phyloP scores from a whole-genome alignment of 2,797 vertebrate genomes.

The Decapterus maruadsi region DNA sequence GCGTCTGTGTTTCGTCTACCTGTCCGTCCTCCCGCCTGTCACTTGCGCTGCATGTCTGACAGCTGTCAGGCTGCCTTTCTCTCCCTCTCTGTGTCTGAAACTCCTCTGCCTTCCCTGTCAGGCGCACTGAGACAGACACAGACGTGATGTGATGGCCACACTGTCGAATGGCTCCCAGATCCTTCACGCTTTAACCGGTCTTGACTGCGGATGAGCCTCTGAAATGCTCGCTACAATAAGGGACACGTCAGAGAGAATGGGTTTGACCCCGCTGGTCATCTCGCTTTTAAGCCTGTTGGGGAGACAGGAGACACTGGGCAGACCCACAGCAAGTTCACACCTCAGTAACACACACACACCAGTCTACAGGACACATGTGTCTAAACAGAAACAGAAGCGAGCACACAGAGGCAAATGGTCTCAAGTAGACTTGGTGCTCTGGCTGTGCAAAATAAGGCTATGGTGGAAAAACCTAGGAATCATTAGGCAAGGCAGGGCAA shows the following conservation, averaged over 20 bases:
- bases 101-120: constrained; percentile 71
- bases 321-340: constrained; percentile 68
- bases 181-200: constrained; percentile 81
- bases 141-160: constrained; percentile 83
- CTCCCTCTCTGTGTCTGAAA: constrained; percentile 42
- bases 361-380: constrained; percentile 44
- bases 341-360: constrained; percentile 50
- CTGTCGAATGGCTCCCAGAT: constrained; percentile 79
- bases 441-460: too few relatives aligned
- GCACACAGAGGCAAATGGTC: too few relatives aligned
- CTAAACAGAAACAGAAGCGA: neutral
- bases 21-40: constrained; percentile 66
- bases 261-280: constrained; percentile 82
- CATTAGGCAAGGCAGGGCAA: too few relatives aligned
- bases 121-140: constrained; percentile 74
- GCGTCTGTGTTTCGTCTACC: constrained; percentile 41
- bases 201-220: constrained; percentile 82
- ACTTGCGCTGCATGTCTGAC: constrained; percentile 71
- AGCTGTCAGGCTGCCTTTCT: constrained; percentile 67
- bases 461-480: too few relatives aligned
- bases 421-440: too few relatives aligned
- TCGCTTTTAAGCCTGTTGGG: constrained; percentile 76
- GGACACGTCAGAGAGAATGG: constrained; percentile 82
- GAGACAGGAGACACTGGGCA: constrained; percentile 24
- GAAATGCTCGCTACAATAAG: constrained; percentile 83